phyloP scores from a whole-genome alignment of 2,888 invertebrate species.

The Dryadula phaetusa region DNA sequence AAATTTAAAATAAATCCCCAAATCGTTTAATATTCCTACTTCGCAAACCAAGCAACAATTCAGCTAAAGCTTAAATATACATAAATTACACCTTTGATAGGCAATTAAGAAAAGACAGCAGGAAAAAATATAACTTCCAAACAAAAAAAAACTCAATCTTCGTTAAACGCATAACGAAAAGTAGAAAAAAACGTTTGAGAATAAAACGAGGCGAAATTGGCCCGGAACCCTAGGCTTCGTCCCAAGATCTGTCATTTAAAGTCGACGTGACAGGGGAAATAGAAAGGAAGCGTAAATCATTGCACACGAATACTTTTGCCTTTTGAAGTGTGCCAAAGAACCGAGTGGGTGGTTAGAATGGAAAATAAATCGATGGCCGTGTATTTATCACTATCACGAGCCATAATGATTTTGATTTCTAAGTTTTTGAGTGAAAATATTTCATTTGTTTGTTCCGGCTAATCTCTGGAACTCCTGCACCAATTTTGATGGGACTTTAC shows the following conservation, averaged over 20 bases:
- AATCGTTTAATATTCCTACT: too few species aligned
- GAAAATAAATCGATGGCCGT: slow-evolving; percentile 38
- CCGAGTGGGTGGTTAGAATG: slow-evolving; percentile 36
- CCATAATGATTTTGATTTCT: neutral
- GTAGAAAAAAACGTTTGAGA: slow-evolving; percentile 37
- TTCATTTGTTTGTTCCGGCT: too few species aligned
- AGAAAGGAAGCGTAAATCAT: slow-evolving; percentile 50
- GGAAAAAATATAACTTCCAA: neutral
- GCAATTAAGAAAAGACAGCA: too few species aligned
- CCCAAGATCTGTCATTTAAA: slow-evolving; percentile 51
- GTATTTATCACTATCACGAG: slow-evolving; percentile 19
- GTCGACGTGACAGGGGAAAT: slow-evolving; percentile 51
- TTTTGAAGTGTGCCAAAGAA: slow-evolving; percentile 44
- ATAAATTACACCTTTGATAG: too few species aligned
- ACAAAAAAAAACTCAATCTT: slow-evolving; percentile 24
- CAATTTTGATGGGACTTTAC: too few species aligned
- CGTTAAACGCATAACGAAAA: slow-evolving; percentile 32
- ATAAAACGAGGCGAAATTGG: slow-evolving; percentile 44
- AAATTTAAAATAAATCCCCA: too few species aligned
- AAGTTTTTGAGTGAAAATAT: neutral
- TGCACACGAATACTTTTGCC: slow-evolving; percentile 48
- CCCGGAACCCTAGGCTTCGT: slow-evolving; percentile 43
- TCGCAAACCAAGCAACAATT: too few species aligned
- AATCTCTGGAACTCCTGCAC: too few species aligned
- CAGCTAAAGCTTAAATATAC: too few species aligned